Evolutionary conservation across 2,797 vertebrate species (phyloP), one percentile per base, ranked within the genome.

Genomic region (Halcyon chelicuti): DNA sequence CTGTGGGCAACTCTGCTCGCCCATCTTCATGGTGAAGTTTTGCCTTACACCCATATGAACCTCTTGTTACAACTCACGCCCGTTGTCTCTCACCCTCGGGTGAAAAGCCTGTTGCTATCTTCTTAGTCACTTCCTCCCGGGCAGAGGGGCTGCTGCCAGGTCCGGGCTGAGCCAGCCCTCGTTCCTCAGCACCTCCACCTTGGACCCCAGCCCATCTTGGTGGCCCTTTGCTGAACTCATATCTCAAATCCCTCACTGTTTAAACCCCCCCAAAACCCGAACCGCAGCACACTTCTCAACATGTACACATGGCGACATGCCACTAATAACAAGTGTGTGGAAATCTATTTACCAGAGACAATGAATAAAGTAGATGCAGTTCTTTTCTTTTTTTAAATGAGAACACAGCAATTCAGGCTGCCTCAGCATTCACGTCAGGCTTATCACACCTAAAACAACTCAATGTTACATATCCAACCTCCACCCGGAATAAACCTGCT

Each of bases 191-290:
- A 29, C 12, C 44, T 17, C 31, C 1, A 0, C 20, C 9, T 23
- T 0, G 2, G 47, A 6, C 40, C 20, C 12, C 12, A 28, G 46
- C 57, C 7, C 65, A 49, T 5, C 25, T 3, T 1, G 2, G 42
- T 17, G n/a, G 9, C 7, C 49, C 14, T 17, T 17, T 0, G 0
- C 33, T 35, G 40, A 78, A 49, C 17, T 40, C 26, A 0, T 14
- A 35, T 19, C 54, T 84, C 52, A 60, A 31, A n/a, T 22, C 46
- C 14, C 58, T 52, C 8, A 2, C n/a, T 77, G 31, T 39, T 67
- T n/a, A 49, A 74, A 5, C 1, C 1, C 11, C 46, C 5, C 7
- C 23, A 9, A 77, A 20, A 37, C 23, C 60, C 9, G 1, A 81
- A 58, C 26, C n/a, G 26, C 26, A 40, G 33, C 29, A 44, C 18